phyloP scores from a whole-genome alignment of 2,888 invertebrate species.

The Morinoia aosen region DNA sequence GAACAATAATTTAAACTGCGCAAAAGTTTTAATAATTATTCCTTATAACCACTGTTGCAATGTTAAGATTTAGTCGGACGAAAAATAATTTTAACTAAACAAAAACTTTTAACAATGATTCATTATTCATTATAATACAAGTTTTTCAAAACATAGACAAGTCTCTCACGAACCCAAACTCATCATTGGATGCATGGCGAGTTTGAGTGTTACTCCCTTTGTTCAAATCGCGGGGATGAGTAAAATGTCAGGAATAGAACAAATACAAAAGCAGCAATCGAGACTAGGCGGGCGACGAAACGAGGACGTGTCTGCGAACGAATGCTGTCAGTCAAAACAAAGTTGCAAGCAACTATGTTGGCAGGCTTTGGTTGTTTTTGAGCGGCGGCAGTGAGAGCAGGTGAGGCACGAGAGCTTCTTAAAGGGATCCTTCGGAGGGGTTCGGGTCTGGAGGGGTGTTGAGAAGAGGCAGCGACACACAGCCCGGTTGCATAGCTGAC shows the following conservation, averaged over 20 bases:
- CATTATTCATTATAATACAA: neutral
- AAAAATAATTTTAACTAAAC: neutral
- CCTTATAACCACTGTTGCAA: too few species aligned
- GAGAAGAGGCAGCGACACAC: neutral
- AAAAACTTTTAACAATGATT: too few species aligned
- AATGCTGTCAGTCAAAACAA: neutral
- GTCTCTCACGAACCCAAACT: neutral
- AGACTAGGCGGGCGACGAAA: neutral
- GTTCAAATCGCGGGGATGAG: neutral
- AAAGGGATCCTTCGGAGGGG: conserved; percentile 19
- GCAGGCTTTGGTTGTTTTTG: neutral
- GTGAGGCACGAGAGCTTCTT: conserved; percentile 42
- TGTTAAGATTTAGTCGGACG: too few species aligned
- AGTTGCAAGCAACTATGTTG: neutral
- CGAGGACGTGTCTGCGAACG: neutral
- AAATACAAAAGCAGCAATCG: neutral
- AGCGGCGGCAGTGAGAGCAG: conserved; percentile 21
- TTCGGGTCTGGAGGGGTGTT: neutral
- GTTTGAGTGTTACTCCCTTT: neutral
- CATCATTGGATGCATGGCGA: neutral
- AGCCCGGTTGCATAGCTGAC: neutral
- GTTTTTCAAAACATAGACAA: neutral
- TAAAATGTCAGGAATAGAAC: too few species aligned
- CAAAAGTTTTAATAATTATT: too few species aligned
- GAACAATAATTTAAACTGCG: neutral